phyloP scores from a whole-genome alignment of 2,113 vertebrate genomes.

The Tretioscincus oriximinensis region DNA sequence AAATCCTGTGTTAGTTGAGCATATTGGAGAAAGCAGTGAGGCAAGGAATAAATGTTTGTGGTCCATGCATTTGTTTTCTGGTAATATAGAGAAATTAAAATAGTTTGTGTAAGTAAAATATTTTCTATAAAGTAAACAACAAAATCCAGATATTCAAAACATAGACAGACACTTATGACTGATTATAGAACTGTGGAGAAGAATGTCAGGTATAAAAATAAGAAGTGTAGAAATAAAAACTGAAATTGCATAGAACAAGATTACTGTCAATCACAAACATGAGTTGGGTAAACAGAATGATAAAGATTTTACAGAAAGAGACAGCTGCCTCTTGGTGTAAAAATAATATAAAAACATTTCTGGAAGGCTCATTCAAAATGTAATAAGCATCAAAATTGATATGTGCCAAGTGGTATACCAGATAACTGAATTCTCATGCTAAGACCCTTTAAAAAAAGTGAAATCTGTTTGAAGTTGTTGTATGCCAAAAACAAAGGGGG shows the following conservation, averaged over 20 bases:
- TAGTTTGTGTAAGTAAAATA: not conserved
- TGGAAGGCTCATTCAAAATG: conserved; percentile 45
- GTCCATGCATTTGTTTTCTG: not conserved
- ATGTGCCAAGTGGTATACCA: conserved; percentile 31
- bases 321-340: conserved; percentile 47
- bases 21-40: not conserved
- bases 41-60: not conserved
- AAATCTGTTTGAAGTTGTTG: conserved; percentile 23
- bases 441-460: not conserved
- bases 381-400: conserved; percentile 46
- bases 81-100: not conserved
- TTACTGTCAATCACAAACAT: conserved; percentile 35
- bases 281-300: conserved; percentile 41
- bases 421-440: conserved; percentile 31
- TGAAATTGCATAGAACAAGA: not conserved
- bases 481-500: conserved; percentile 1
- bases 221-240: not conserved
- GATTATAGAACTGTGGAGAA: conserved; percentile 11
- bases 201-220: conserved; percentile 34
- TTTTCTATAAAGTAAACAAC: not conserved
- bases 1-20: not conserved
- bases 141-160: conserved; percentile 13
- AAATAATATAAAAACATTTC: conserved; percentile 47
- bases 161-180: not conserved
- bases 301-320: conserved; percentile 35